Base-by-base conservation (phyloP, 2,797 vertebrate genomes). In the Micropoecilia bifurca region DNA sequence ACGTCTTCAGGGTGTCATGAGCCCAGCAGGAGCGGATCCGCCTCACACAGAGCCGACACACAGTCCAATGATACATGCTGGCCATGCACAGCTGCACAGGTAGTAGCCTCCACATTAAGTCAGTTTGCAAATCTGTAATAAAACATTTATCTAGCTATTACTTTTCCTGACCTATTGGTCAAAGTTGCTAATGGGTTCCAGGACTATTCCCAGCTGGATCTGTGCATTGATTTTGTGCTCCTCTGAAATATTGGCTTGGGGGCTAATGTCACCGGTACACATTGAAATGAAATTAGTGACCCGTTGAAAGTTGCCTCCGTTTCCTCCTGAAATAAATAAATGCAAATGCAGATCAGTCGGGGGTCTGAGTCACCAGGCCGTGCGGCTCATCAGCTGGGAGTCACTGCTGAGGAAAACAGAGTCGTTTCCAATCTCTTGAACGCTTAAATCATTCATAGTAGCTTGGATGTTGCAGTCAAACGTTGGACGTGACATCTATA, bases 101-200 rank as follows among this genome's bases (percentile, higher is more conserved):
- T 93, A 95, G 94, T 94, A 88, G 84, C 89, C 95, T 94, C 92
- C 77, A 92, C 95, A 96, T 97, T 97, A 97, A 94, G 96, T 92
- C 95, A 90, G 93, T 96, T 96, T 96, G 95, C 95, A 96, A 96
- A 96, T 97, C 93, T 94, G 96, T 97, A 96, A 97, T 98, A 96
- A 98, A 99, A 97, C 97, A 98, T 98, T 98, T 97, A 98, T 97
- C 95, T 94, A 91, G 93, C 96, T 97, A 96, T 98, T 98, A 96
- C 96, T 97, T 97, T 97, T 96, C 95, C 94, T 97, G 97, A 97
- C 97, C 97, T 96, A 94, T 95, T 96, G 95, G 96, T 95, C 94
- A 96, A 96, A 96, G 94, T 97, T 96, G 95, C 96, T 97, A 97
- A 97, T 97, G 97, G 96, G 95, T 96, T 96, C 93, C 81, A 91